Base-by-base conservation (phyloP, 2,113 vertebrate genomes). In the Corvus hawaiiensis region DNA sequence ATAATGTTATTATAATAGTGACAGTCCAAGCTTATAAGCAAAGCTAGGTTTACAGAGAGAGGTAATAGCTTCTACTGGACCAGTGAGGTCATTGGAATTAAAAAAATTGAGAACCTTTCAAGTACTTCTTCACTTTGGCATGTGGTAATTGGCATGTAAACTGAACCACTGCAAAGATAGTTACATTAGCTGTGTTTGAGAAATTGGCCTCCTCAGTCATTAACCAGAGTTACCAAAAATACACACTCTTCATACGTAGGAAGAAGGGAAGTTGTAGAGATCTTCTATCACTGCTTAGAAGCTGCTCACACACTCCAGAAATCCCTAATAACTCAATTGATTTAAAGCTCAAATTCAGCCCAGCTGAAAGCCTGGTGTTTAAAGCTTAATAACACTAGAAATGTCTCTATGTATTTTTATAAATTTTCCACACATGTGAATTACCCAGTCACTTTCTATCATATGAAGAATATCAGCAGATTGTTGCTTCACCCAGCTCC, bases 101-200 rank as follows among this genome's bases (percentile, higher is more conserved):
- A 63, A 80, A 43, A 81, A 43, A 10, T 1, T 9, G 26, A 78
- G 23, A 78, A 43, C 9, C 11, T 75, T 92, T 93, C 48, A 94
- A 69, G 55, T 30, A 13, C 16, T 74, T 93, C 66, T 77, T 91
- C 63, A 61, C 19, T 86, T 88, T 4, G 3, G 41, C 94, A 58
- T 73, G 44, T 84, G 16, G 48, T 71, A 84, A 73, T n/a, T 85
- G 75, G 15, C 52, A 80, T 59, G 51, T 55, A 92, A 87, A 91
- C 11, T 56, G 85, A 96, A 87, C 79, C 76, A 75, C 32, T 90
- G 56, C 33, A 78, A 76, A 93, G 89, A 86, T 90, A 91, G 94
- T 94, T 96, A 67, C 61, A 59, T 41, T 20, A 83, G 23, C 24
- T 78, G 9, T 75, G 48, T 71, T 93, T 87, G 76, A 75, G 52